phyloP scores from a whole-genome alignment of 2,888 invertebrate species.

The Lymantria monacha region DNA sequence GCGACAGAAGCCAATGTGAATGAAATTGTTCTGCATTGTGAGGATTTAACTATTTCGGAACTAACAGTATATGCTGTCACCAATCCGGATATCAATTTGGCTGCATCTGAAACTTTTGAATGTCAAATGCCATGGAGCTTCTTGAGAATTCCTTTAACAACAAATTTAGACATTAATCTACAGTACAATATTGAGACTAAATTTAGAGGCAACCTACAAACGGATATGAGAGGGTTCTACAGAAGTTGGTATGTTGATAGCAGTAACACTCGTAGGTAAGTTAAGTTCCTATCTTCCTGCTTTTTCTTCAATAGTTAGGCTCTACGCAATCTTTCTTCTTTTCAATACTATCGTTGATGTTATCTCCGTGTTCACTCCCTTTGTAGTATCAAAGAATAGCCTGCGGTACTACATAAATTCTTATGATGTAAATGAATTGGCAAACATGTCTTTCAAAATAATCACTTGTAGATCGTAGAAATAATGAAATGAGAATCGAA shows the following conservation, averaged over 20 bases:
- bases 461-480: too few species aligned
- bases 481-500: too few species aligned
- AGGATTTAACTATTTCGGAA: slow-evolving; percentile 58
- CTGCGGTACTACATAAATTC: too few species aligned
- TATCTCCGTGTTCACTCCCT: too few species aligned
- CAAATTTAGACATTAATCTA: slow-evolving; percentile 25
- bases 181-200: slow-evolving; percentile 84
- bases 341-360: too few species aligned
- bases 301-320: too few species aligned
- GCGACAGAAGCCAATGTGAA: slow-evolving; percentile 36
- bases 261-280: slow-evolving; percentile 71
- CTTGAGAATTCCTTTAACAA: slow-evolving; percentile 45
- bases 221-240: slow-evolving; percentile 90
- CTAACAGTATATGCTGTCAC: slow-evolving; percentile 50
- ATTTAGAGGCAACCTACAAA: slow-evolving; percentile 86
- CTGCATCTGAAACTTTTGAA: slow-evolving; percentile 31
- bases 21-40: slow-evolving; percentile 66
- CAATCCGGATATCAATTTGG: slow-evolving; percentile 25
- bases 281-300: background rate
- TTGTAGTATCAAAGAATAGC: too few species aligned
- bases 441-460: too few species aligned
- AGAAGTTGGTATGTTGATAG: slow-evolving; percentile 87
- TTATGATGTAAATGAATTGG: too few species aligned
- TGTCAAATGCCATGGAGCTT: slow-evolving; percentile 57
- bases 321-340: too few species aligned